Evolutionary conservation across 2,113 vertebrate species (phyloP).

Genomic region (Phasianus colchicus): DNA sequence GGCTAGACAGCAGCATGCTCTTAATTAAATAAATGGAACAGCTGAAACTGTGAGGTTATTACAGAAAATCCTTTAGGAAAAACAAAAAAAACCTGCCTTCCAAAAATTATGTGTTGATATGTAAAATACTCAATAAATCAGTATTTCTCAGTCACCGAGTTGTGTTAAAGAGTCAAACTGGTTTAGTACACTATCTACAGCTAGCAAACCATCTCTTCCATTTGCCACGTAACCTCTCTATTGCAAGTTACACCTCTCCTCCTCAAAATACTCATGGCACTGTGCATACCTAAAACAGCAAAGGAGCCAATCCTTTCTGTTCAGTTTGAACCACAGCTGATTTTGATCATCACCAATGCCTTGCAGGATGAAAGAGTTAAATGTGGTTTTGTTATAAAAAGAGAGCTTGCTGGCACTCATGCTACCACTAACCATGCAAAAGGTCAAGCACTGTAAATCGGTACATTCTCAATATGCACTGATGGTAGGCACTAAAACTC

Average conservation of each 20-base stretch:
- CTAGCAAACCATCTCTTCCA: background rate
- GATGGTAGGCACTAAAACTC: background rate
- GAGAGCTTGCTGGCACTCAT: background rate
- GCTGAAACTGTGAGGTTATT: conserved; percentile 26
- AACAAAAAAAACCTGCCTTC: background rate
- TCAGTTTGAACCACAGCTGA: background rate
- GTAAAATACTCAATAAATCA: background rate
- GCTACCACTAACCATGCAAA: background rate
- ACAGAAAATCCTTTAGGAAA: conserved; percentile 4
- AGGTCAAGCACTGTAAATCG: background rate
- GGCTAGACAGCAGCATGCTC: conserved; percentile 14
- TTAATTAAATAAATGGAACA: conserved; percentile 39
- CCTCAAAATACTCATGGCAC: background rate
- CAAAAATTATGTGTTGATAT: background rate
- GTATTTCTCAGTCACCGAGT: background rate
- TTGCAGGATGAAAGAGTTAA: background rate
- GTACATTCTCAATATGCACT: background rate
- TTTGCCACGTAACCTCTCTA: background rate
- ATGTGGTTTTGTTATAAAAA: background rate
- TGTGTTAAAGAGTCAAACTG: background rate
- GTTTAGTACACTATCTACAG: accelerated
- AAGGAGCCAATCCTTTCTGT: background rate
- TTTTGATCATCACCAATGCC: background rate
- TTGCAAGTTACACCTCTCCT: background rate
- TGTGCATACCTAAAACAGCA: background rate